phyloP scores from a whole-genome alignment of 2,113 vertebrate species.

The Oreochromis spilurus region DNA sequence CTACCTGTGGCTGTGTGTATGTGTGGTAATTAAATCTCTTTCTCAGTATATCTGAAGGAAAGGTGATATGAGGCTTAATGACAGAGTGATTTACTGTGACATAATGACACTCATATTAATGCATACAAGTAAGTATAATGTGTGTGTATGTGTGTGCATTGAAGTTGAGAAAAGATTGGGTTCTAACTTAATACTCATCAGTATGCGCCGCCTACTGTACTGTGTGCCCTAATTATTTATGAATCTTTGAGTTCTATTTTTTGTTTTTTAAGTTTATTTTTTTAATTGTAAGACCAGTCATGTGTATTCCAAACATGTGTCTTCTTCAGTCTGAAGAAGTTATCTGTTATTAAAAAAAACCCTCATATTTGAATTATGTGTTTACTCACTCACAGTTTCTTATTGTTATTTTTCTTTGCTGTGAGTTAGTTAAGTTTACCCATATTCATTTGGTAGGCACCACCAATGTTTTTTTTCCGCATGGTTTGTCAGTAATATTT shows the following conservation, averaged over 20 bases:
- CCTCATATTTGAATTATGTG: not conserved
- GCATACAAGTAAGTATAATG: not conserved
- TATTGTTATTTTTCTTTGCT: not conserved
- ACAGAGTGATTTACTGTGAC: constrained; percentile 48
- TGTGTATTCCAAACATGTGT: not conserved
- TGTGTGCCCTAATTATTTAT: not conserved
- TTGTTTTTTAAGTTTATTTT: not conserved
- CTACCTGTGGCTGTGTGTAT: constrained; percentile 47
- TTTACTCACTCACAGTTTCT: not conserved
- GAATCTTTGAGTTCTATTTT: not conserved
- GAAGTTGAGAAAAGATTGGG: not conserved
- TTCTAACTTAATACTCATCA: not conserved
- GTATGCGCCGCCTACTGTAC: not conserved
- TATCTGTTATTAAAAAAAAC: not conserved
- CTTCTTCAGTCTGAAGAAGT: not conserved
- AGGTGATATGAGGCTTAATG: constrained; percentile 32
- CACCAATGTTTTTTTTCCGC: not conserved
- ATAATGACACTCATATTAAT: constrained; percentile 26
- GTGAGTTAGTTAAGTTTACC: not conserved
- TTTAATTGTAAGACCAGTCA: not conserved
- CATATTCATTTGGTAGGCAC: not conserved
- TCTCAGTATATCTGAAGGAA: constrained; percentile 47
- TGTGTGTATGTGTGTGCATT: not conserved
- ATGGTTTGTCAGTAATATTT: not conserved
- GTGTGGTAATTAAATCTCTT: constrained; percentile 56